A percentile compares a stretch with the other conserved stretches of the same genome.
Conservation (phyloP, 2,888 invertebrate species). For the Drosophila mimetica region DNA sequence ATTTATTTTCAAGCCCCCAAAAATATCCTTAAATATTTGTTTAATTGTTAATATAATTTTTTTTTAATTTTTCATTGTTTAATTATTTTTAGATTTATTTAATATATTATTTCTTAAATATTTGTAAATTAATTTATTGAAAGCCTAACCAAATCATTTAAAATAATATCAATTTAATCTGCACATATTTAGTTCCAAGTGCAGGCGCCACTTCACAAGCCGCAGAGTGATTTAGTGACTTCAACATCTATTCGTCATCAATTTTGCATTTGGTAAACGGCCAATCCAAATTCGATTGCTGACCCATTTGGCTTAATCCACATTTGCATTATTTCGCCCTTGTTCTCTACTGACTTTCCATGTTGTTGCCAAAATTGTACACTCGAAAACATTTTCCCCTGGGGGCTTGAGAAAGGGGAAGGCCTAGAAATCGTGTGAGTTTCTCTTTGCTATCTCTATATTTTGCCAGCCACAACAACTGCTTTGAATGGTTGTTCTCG, state of each 20-base stretch:
- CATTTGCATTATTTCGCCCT: constrained; percentile 34
- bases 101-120: too few relatives aligned
- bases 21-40: too few relatives aligned
- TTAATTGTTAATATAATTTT: too few relatives aligned
- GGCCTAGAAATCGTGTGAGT: constrained; percentile 9
- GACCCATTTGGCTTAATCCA: constrained; percentile 65
- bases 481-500: constrained; percentile 29
- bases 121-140: not conserved
- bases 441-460: constrained; percentile 14
- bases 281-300: constrained; percentile 51
- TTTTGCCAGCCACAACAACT: constrained; percentile 25
- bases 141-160: too few relatives aligned
- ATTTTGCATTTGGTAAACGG: constrained; percentile 32
- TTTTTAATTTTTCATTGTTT: not conserved
- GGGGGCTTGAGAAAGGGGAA: not conserved
- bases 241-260: constrained; percentile 13
- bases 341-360: constrained; percentile 12
- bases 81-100: not conserved
- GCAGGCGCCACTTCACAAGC: not conserved
- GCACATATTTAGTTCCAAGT: too few relatives aligned
- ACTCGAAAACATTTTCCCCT: constrained; percentile 15
- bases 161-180: too few relatives aligned
- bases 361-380: constrained; percentile 36
- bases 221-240: not conserved
- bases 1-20: too few relatives aligned